Conservation (phyloP, 2,113 vertebrate species). For the Catharus bicknelli region DNA sequence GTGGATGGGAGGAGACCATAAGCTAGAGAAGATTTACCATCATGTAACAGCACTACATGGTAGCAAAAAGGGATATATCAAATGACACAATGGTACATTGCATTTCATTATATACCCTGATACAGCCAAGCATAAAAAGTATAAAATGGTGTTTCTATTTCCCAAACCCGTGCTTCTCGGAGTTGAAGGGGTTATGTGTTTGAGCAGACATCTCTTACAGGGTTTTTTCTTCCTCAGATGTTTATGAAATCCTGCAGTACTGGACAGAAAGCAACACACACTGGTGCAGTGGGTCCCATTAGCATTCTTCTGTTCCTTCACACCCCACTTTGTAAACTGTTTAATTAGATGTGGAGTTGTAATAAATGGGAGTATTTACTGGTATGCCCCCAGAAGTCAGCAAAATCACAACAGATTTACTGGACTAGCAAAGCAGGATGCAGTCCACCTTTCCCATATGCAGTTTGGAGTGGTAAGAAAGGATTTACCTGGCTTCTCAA, state of each 20-base stretch:
- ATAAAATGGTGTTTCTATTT: rapidly evolving
- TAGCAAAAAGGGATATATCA: neutral
- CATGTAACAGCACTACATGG: neutral
- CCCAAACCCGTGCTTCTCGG: neutral
- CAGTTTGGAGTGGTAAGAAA: neutral
- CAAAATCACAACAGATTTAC: neutral
- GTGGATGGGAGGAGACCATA: neutral
- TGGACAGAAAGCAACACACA: neutral
- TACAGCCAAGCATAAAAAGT: neutral
- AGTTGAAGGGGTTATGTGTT: neutral
- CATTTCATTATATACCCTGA: neutral
- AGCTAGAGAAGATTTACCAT: neutral
- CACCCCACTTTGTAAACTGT: neutral
- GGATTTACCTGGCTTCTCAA: neutral
- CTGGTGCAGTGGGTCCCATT: rapidly evolving
- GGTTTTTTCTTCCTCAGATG: neutral
- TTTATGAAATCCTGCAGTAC: neutral
- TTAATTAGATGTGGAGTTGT: neutral
- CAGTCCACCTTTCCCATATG: neutral
- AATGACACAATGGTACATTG: neutral
- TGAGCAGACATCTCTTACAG: neutral
- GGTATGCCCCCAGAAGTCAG: neutral
- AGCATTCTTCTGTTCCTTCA: neutral
- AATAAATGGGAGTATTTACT: neutral
- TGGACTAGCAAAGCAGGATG: neutral